These are phyloP conservation scores for Rhinoraja longicauda DNA, from an alignment of 2,797 vertebrate genomes.

Conservation along the genomic window DNA sequence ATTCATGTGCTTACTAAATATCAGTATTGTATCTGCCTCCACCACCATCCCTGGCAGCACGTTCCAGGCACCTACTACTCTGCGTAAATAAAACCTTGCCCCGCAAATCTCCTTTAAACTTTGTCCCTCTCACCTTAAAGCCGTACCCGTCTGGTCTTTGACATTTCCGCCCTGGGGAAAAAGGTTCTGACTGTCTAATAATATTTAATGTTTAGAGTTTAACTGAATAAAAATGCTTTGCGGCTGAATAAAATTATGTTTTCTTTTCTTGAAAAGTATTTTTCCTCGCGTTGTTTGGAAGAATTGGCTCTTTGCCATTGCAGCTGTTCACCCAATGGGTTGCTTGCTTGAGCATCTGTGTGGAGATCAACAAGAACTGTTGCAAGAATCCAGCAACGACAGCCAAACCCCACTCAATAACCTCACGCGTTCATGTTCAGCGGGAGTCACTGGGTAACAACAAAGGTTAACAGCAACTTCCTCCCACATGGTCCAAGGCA, in stretches of 20 bases:
- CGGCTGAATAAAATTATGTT: background rate
- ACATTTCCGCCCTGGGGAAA: too few species aligned
- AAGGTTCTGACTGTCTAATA: too few species aligned
- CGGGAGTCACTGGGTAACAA: background rate
- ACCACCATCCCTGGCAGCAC: too few species aligned
- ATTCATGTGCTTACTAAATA: too few species aligned
- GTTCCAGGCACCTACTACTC: too few species aligned
- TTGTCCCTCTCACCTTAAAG: too few species aligned
- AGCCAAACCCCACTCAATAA: background rate
- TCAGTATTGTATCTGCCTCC: too few species aligned
- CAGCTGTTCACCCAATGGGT: background rate
- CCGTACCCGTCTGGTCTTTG: too few species aligned
- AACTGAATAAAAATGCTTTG: background rate
- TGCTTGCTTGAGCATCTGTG: background rate
- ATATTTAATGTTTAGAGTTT: too few species aligned
- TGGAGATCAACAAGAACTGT: background rate
- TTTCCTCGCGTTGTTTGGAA: background rate
- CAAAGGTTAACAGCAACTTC: background rate
- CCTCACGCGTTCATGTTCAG: background rate
- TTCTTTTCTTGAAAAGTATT: background rate
- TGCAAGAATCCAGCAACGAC: background rate
- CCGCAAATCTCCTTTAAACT: too few species aligned
- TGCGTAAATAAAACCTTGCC: too few species aligned
- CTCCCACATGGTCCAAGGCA: background rate
- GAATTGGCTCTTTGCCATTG: background rate